Conservation (phyloP, 2,888 invertebrate species). For the Rotaria macrura region DNA sequence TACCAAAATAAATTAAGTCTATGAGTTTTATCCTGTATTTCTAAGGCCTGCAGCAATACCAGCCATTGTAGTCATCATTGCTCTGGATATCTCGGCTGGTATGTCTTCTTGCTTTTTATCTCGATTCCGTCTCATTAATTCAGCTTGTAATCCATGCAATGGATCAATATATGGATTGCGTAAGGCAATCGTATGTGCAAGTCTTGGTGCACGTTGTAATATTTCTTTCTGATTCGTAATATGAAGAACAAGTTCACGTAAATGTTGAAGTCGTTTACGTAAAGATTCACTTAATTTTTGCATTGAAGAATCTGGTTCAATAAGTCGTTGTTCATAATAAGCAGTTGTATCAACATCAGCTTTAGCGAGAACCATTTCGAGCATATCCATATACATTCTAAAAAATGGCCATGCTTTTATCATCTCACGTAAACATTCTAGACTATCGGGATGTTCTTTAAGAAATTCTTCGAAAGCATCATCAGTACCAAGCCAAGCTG, state of each 20-base stretch:
- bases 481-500: background rate
- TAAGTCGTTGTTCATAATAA: background rate
- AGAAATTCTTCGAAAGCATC: background rate
- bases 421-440: background rate
- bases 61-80: background rate
- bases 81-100: background rate
- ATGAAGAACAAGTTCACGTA: background rate
- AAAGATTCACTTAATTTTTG: background rate
- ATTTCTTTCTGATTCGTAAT: background rate
- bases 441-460: background rate
- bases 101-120: background rate
- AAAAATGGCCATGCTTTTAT: background rate
- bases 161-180: constrained; percentile 17
- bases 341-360: background rate
- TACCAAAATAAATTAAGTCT: background rate
- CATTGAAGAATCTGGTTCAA: constrained; percentile 3
- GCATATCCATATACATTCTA: constrained; percentile 16
- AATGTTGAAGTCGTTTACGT: background rate
- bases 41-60: constrained; percentile 12
- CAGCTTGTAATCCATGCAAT: constrained; percentile 17
- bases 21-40: background rate
- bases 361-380: constrained; percentile 14
- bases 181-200: background rate
- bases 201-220: background rate
- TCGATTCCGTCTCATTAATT: background rate